These are phyloP conservation scores for Uromys caudimaculatus DNA, from an alignment of 2,797 vertebrate species.

Conservation along the genomic window DNA sequence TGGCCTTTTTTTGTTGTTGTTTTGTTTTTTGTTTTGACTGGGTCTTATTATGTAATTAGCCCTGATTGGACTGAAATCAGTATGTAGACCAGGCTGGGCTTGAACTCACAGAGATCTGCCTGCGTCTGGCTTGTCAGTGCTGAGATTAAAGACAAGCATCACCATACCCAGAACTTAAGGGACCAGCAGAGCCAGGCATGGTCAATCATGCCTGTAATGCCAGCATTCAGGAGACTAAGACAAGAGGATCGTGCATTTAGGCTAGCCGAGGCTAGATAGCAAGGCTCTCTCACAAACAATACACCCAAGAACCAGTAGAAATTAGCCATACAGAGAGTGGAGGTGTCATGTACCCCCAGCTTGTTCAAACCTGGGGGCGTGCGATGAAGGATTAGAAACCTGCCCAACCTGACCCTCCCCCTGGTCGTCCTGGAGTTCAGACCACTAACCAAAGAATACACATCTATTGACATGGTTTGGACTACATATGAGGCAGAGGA, in stretches of 20 bases:
- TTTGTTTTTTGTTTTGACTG: not conserved
- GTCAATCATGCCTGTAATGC: not conserved
- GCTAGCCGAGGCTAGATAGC: not conserved
- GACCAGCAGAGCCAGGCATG: not conserved
- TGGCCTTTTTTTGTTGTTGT: not conserved
- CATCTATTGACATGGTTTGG: no score
- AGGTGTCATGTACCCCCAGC: not conserved
- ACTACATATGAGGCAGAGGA: no score
- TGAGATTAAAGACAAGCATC: not conserved
- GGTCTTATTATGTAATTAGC: not conserved
- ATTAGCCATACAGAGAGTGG: not conserved
- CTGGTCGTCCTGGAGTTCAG: no score
- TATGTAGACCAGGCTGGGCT: not conserved
- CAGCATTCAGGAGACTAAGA: not conserved
- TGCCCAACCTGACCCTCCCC: no score
- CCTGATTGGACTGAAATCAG: not conserved
- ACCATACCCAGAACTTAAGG: not conserved
- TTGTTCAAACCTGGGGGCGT: not conserved
- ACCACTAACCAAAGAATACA: no score
- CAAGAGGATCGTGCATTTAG: not conserved
- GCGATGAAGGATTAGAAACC: rapidly evolving
- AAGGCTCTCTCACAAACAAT: not conserved
- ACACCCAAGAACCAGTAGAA: not conserved
- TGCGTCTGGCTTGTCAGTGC: not conserved
- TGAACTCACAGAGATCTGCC: not conserved